Evolutionary conservation across 2,888 invertebrate species (phyloP).

Genomic region (Pandemis cinnamomeana): DNA sequence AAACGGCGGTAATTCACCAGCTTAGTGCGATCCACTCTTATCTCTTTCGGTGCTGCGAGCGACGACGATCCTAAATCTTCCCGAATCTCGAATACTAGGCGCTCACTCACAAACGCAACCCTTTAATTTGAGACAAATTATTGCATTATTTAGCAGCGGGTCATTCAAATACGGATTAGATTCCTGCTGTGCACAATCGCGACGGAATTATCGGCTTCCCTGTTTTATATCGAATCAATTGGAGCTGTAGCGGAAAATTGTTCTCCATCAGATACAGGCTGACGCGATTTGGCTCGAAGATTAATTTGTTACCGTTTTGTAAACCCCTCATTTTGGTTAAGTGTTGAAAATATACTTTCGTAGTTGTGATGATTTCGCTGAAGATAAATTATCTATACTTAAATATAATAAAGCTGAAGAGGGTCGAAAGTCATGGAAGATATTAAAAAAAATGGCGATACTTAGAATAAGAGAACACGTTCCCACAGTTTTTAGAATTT

Average conservation of each 20-base stretch:
- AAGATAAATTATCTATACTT: too few relatives aligned
- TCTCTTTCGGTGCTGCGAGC: conserved; percentile 69
- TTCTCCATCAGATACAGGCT: conserved; percentile 9
- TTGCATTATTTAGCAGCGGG: conserved; percentile 64
- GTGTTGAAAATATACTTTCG: conserved; percentile 3
- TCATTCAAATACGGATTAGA: conserved; percentile 52
- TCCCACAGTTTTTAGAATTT: too few relatives aligned
- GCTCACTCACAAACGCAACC: conserved; percentile 65
- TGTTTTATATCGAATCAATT: conserved; percentile 33
- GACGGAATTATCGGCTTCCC: conserved; percentile 28
- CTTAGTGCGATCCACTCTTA: conserved; percentile 71
- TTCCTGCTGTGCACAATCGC: conserved; percentile 47
- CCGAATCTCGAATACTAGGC: conserved; percentile 62
- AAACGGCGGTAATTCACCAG: conserved; percentile 69
- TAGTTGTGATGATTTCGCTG: neutral
- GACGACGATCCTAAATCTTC: conserved; percentile 72
- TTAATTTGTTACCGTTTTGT: conserved; percentile 9
- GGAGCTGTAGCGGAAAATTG: conserved; percentile 19
- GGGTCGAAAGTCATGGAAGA: too few relatives aligned
- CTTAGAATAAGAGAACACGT: too few relatives aligned
- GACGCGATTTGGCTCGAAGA: conserved; percentile 7
- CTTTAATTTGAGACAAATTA: conserved; percentile 72
- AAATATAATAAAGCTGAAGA: too few relatives aligned
- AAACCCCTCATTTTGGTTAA: neutral
- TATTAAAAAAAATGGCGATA: too few relatives aligned